These are phyloP conservation scores for Phyllopteryx taeniolatus DNA, from an alignment of 2,113 vertebrate species.

Conservation along the genomic window DNA sequence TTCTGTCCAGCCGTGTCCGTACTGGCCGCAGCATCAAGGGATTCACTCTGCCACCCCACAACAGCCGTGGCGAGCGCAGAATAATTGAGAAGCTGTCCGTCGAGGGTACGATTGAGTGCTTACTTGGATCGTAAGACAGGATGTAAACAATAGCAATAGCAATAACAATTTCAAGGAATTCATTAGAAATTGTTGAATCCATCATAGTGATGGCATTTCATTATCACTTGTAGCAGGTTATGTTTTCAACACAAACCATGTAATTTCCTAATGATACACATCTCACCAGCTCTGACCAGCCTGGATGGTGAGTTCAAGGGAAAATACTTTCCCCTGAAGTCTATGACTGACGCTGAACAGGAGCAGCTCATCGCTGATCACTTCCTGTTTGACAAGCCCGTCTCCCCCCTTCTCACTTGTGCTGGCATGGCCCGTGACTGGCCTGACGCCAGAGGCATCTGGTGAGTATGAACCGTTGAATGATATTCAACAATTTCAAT, in stretches of 20 bases:
- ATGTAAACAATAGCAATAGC: no score
- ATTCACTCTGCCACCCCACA: constrained; percentile 87
- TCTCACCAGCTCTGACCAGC: constrained; percentile 80
- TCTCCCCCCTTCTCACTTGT: constrained; percentile 88
- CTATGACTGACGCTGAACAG: constrained; percentile 88
- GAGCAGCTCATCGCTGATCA: constrained; percentile 91
- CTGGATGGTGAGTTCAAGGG: constrained; percentile 91
- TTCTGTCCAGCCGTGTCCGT: constrained; percentile 88
- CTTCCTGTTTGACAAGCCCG: constrained; percentile 94
- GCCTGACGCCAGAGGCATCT: constrained; percentile 91
- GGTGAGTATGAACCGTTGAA: constrained; percentile 66
- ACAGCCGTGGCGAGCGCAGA: constrained; percentile 88
- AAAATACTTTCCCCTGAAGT: constrained; percentile 88
- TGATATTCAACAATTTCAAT: not conserved
- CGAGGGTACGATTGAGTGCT: constrained; percentile 68
- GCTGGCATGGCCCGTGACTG: constrained; percentile 94
- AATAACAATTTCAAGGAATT: no score
- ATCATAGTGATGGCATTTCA: not conserved
- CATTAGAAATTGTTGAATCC: no score
- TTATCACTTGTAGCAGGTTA: not conserved
- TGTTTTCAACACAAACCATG: not conserved
- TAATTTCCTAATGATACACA: not conserved
- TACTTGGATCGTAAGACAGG: not conserved
- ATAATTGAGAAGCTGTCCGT: constrained; percentile 81
- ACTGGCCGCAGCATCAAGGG: constrained; percentile 94